Evolutionary conservation across 2,888 invertebrate species (phyloP), one percentile per base, ranked within the genome.

Genomic region (Griposia aprilina): DNA sequence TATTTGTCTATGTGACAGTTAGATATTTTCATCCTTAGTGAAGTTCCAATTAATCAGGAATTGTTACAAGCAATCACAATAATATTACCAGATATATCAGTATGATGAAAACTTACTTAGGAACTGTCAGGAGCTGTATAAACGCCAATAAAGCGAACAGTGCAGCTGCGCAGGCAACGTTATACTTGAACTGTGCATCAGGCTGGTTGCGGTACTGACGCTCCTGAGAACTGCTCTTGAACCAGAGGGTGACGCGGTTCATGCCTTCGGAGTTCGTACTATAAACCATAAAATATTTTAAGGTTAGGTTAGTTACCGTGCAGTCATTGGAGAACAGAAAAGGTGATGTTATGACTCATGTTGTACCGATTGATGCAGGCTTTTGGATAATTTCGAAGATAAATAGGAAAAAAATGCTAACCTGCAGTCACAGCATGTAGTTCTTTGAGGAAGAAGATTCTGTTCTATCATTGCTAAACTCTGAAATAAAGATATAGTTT

Each of bases 381-480:
- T 23, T 30, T n/a, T n/a, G 1, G 20, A 7, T n/a, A 48, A 48
- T 2, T 13, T n/a, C 8, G 4, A 13, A 72, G 2, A n/a, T 13
- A n/a, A n/a, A n/a, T 20, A 45, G 6, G 13, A 13, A n/a, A 50
- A 45, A 2, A 66, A 23, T 30, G 0, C 97, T 97, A 94, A 99
- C 98, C 98, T 98, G 96, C 98, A 98, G 93, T 98, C 98, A 90
- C 98, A 97, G 91, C 98, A 98, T 83, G 98, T 98, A 87, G 98
- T 98, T 91, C 98, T 98, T 92, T 98, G 98, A 60, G 98, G 98
- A 82, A 99, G 95, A 82, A 99, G 97, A 96, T 99, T 99, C 77
- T 99, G 98, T 95, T 99, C 99, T 90, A 99, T 99, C 98, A 99
- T 98, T n/a, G 99, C 99, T 91, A 99, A 97, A 92, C 99, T 99